These are phyloP conservation scores for Lophius piscatorius DNA, from an alignment of 2,113 vertebrate species.

Conservation along the genomic window DNA sequence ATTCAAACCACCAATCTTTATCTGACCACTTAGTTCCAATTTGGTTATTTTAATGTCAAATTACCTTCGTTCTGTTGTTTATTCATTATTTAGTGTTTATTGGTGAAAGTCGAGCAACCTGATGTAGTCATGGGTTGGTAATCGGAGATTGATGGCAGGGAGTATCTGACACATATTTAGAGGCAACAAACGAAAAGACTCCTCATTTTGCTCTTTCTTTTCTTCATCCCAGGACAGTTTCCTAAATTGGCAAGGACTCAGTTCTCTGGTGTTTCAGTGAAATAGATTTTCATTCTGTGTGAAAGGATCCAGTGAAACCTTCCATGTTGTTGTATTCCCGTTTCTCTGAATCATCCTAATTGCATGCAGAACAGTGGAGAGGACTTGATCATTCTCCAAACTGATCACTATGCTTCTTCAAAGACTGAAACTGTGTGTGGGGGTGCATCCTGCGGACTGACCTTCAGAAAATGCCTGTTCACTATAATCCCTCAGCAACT, in stretches of 20 bases:
- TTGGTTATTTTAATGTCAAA: no score
- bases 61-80: no score
- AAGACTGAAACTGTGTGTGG: conserved; percentile 18
- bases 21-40: no score
- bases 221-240: not conserved
- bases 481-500: not conserved
- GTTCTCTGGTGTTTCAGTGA: conserved; percentile 12
- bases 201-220: not conserved
- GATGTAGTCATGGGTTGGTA: no score
- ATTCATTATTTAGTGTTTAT: no score
- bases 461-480: conserved; percentile 13
- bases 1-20: no score
- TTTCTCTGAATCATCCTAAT: no score
- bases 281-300: not conserved
- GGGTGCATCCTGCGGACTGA: conserved; percentile 8
- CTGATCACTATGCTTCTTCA: conserved; percentile 32
- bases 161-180: no score
- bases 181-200: no score
- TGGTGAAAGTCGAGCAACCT: no score
- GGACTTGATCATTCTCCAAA: conserved; percentile 1
- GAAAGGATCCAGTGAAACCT: conserved; percentile 11
- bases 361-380: conserved; percentile 14
- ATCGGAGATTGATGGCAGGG: no score
- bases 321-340: not conserved
- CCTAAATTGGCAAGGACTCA: not conserved